Percentiles rank a stretch among this genome's conserved stretches.
These are phyloP conservation scores for Anneissia japonica DNA, from an alignment of 35 echinoderm and acorn worm genomes.

Conservation along the genomic window DNA sequence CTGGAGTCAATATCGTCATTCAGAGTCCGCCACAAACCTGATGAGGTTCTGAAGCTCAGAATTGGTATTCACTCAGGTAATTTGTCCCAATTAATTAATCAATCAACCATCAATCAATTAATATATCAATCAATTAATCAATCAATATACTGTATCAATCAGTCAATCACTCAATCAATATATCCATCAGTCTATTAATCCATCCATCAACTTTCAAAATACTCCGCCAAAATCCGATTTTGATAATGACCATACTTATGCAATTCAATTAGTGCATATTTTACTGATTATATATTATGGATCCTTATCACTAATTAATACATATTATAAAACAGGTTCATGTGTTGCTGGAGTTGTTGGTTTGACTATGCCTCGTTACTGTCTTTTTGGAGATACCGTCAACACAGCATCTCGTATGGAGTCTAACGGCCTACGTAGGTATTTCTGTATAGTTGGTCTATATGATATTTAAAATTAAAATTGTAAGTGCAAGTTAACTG, in stretches of 20 bases:
- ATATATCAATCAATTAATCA: no score
- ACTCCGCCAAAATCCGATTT: no score
- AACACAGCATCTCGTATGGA: constrained; percentile 91
- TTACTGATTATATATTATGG: not conserved
- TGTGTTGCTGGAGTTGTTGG: constrained; percentile 92
- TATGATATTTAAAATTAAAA: no score
- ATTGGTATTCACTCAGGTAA: constrained; percentile 97
- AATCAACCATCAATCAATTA: no score
- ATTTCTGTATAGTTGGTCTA: no score
- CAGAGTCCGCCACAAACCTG: constrained; percentile 67
- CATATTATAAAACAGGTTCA: constrained; percentile 28
- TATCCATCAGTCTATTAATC: no score
- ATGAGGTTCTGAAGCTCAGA: constrained; percentile 66
- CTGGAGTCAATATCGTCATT: constrained; percentile 69
- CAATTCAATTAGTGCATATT: not conserved
- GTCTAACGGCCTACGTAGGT: constrained; percentile 84
- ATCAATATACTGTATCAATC: not conserved
- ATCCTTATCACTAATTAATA: not conserved
- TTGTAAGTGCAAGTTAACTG: no score
- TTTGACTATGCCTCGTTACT: constrained; percentile 87
- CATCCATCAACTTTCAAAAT: no score
- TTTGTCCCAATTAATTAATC: no score
- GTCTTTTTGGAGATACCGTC: constrained; percentile 93
- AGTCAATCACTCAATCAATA: no score
- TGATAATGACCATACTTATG: not conserved